Evolutionary conservation across 2,797 vertebrate genomes (phyloP), one percentile per base, ranked within the genome.

Genomic region (Phalanger gymnotis): DNA sequence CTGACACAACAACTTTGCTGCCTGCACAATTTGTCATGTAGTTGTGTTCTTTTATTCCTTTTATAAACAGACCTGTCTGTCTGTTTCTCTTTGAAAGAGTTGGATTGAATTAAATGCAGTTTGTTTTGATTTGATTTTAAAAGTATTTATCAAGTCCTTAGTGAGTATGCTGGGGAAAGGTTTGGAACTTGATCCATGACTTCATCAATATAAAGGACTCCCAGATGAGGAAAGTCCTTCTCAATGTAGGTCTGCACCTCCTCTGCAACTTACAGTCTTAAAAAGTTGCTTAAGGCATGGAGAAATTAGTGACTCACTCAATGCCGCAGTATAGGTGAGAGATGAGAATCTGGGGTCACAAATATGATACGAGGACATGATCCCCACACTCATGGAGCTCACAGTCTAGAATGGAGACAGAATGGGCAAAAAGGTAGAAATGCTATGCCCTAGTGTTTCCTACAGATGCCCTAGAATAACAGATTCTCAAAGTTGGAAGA

Each of bases 1-100:
- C 97, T 97, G 96, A 97, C 97, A 96, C 94, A 92, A 96, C 96
- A 95, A 94, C 94, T 97, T 97, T 96, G 96, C 95, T 96, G 95
- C 97, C 97, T 95, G 96, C 81, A 61, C 96, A 73, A 93, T 97
- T 98, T 96, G 94, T 96, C 96, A 92, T 92, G 93, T 92, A 95
- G 92, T 92, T 92, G 58, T 61, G 53, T 90, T n/a, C 66, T 93
- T 91, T 89, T 66, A 51, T 73, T n/a, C 66, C 93, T 91, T 89
- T 91, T 92, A 61, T 91, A 95, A 96, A 96, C 11, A 91, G 90
- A 40, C n/a, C 16, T 81, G 61, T 2, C 30, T 31, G 13, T 4
- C n/a, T 47, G 40, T 25, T 25, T 47, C 40, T 81, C 73, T 66
- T 66, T 81, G 73, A 16, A 47, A 81, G 22, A 81, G n/a, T 47